phyloP scores from a whole-genome alignment of 2,888 invertebrate genomes.

The Mesorhabditis sp. region DNA sequence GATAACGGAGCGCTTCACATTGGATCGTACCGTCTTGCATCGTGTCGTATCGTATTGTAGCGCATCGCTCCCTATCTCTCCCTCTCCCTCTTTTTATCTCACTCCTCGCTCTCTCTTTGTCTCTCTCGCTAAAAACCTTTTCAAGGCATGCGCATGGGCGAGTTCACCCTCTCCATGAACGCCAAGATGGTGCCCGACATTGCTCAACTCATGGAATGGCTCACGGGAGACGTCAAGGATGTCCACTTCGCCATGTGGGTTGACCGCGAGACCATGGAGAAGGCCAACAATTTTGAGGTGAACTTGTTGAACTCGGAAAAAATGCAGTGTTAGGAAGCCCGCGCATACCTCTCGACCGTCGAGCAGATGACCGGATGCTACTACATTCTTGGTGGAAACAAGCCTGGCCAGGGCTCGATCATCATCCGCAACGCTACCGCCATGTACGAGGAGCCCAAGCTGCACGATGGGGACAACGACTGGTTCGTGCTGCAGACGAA shows the following conservation, averaged over 20 bases:
- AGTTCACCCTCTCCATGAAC: conserved; percentile 45
- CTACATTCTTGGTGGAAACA: conserved; percentile 32
- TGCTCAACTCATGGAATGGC: conserved; percentile 33
- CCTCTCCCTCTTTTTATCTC: not conserved
- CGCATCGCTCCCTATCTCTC: no score
- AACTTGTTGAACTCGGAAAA: not conserved
- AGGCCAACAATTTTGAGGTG: conserved; percentile 31
- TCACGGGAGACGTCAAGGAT: conserved; percentile 28
- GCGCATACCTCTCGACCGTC: conserved; percentile 27
- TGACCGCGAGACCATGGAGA: conserved; percentile 39
- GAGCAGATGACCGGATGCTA: conserved; percentile 39
- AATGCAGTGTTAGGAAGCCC: conserved; percentile 28
- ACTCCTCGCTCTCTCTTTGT: not conserved
- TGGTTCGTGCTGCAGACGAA: conserved; percentile 47
- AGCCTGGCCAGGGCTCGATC: conserved; percentile 34
- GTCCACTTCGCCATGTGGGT: conserved; percentile 45
- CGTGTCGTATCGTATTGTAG: no score
- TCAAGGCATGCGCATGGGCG: conserved; percentile 38
- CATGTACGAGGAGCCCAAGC: conserved; percentile 31
- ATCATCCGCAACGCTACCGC: conserved; percentile 38
- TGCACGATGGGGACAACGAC: conserved; percentile 34
- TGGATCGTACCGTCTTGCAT: no score
- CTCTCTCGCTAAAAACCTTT: not conserved
- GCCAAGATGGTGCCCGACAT: conserved; percentile 39
- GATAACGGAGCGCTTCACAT: no score